Evolutionary conservation across 2,888 invertebrate genomes (phyloP).

Genomic region (Trachelus iudaicus): DNA sequence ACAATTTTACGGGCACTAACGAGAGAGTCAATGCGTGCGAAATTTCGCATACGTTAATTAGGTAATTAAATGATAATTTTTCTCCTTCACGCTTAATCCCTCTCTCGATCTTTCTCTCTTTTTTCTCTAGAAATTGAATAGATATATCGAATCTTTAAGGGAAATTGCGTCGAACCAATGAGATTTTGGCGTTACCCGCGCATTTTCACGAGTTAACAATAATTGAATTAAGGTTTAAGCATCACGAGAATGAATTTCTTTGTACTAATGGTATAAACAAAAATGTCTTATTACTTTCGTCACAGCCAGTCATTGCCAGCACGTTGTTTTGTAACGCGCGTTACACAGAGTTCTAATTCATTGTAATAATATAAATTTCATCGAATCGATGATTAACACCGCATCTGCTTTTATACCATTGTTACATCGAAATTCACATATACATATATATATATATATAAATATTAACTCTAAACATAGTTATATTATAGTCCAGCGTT

Average conservation of each 20-base stretch:
- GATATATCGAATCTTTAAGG: neutral
- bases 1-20: neutral
- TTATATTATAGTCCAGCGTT: constrained; percentile 41
- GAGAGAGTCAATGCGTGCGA: neutral
- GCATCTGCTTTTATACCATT: constrained; percentile 43
- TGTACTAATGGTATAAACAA: constrained; percentile 41
- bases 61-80: neutral
- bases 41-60: neutral
- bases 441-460: neutral
- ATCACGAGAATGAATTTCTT: constrained; percentile 28
- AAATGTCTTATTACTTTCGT: constrained; percentile 18
- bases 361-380: constrained; percentile 30
- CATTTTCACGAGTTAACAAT: constrained; percentile 7
- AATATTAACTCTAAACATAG: constrained; percentile 5
- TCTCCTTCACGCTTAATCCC: neutral
- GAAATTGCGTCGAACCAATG: neutral
- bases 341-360: constrained; percentile 15
- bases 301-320: constrained; percentile 16
- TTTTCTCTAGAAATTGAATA: neutral
- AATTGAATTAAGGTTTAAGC: constrained; percentile 21
- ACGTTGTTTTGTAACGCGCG: constrained; percentile 10
- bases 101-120: no score
- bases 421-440: constrained; percentile 41
- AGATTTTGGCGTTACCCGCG: neutral
- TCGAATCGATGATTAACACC: constrained; percentile 21